Conservation (phyloP, 2,797 vertebrate species). For the Galaxias olidus region DNA sequence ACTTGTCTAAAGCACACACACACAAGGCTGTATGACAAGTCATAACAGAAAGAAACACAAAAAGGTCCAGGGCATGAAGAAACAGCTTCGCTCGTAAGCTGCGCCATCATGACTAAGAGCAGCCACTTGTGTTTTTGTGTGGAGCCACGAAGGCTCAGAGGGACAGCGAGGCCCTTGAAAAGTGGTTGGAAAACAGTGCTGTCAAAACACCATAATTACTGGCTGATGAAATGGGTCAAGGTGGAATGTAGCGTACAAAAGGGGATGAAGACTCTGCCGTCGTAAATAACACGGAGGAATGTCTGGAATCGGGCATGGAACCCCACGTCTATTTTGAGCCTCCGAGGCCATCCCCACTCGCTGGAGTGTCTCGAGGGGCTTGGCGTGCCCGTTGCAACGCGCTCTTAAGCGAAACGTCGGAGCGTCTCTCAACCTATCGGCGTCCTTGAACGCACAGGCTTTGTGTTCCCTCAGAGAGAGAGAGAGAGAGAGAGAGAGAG, state of each 20-base stretch:
- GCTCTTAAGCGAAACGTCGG: slow-evolving; percentile 52
- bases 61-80: slow-evolving; percentile 12
- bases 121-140: slow-evolving; percentile 45
- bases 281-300: slow-evolving; percentile 56
- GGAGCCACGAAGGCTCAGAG: slow-evolving; percentile 49
- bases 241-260: slow-evolving; percentile 46
- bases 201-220: slow-evolving; percentile 64
- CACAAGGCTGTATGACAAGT: not conserved
- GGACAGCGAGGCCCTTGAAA: slow-evolving; percentile 40
- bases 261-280: slow-evolving; percentile 42
- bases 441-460: slow-evolving; percentile 46
- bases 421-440: slow-evolving; percentile 45
- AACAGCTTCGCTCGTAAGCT: slow-evolving; percentile 25
- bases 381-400: slow-evolving; percentile 21
- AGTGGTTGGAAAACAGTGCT: slow-evolving; percentile 53
- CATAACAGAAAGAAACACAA: no score
- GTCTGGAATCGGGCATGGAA: slow-evolving; percentile 49
- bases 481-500: no score
- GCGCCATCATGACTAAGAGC: slow-evolving; percentile 41
- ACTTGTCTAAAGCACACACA: not conserved
- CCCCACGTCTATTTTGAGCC: slow-evolving; percentile 47
- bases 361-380: slow-evolving; percentile 35
- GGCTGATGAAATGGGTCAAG: slow-evolving; percentile 48
- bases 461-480: slow-evolving; percentile 38
- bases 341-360: slow-evolving; percentile 24